Evolutionary conservation across 2,113 vertebrate genomes (phyloP).

Genomic region (Perccottus glenii): DNA sequence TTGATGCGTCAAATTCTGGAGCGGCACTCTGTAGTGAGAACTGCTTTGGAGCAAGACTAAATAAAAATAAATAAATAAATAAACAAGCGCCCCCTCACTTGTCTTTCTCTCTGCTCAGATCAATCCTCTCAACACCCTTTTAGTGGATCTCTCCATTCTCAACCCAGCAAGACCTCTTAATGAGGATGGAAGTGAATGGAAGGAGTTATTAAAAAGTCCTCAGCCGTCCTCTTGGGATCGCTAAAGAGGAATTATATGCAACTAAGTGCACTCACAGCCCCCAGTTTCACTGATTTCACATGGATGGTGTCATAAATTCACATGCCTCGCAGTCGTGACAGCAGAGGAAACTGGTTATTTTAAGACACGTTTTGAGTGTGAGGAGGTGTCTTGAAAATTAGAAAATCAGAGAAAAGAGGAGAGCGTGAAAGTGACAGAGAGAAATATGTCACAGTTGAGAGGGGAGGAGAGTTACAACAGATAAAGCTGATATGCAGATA

Average conservation of each 20-base stretch:
- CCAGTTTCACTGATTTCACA: slow-evolving; percentile 65
- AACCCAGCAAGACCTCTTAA: slow-evolving; percentile 65
- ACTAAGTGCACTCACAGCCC: slow-evolving; percentile 70
- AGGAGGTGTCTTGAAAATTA: slow-evolving; percentile 33
- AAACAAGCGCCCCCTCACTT: slow-evolving; percentile 38
- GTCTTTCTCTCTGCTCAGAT: slow-evolving; percentile 45
- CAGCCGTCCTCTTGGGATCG: slow-evolving; percentile 63
- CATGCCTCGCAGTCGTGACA: slow-evolving; percentile 33
- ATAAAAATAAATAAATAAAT: background rate
- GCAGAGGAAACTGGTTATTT: slow-evolving; percentile 45
- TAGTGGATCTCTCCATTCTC: slow-evolving; percentile 47
- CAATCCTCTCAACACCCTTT: slow-evolving; percentile 60
- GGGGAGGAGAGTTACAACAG: slow-evolving; percentile 59
- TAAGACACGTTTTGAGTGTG: slow-evolving; percentile 40
- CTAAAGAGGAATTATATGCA: slow-evolving; percentile 74
- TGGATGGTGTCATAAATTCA: slow-evolving; percentile 67
- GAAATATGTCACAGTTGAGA: slow-evolving; percentile 52
- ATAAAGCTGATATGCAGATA: slow-evolving; percentile 63
- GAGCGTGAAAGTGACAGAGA: slow-evolving; percentile 33
- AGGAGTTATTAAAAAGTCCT: slow-evolving; percentile 78
- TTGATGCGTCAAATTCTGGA: slow-evolving; percentile 62
- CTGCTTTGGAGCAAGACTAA: slow-evolving; percentile 45
- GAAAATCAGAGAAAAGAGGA: slow-evolving; percentile 35
- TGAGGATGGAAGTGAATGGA: slow-evolving; percentile 73
- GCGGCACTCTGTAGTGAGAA: slow-evolving; percentile 39